Percentiles rank a stretch among this genome's conserved stretches.
These are phyloP conservation scores for Azemiops feae DNA, from an alignment of 2,113 vertebrate genomes.

Conservation along the genomic window DNA sequence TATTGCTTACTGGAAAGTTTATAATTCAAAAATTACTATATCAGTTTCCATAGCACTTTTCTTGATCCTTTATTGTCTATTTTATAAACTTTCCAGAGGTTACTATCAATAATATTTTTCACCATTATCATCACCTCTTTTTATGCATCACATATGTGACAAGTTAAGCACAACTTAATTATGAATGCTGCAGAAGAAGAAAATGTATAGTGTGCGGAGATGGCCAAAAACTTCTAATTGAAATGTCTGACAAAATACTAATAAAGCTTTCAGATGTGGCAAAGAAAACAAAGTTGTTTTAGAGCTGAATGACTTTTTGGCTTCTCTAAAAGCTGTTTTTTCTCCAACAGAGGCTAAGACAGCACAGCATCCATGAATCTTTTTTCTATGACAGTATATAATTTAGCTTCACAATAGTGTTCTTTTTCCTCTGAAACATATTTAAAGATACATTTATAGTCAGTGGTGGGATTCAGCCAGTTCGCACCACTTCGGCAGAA, in stretches of 20 bases:
- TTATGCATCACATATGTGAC: constrained; percentile 12
- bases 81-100: neutral
- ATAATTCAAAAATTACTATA: neutral
- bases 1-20: neutral
- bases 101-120: neutral
- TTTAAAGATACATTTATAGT: constrained; percentile 45
- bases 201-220: neutral
- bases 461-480: no score
- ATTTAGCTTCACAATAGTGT: neutral
- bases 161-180: constrained; percentile 34
- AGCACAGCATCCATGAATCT: neutral
- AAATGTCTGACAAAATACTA: constrained; percentile 34
- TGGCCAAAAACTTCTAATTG: constrained; percentile 27
- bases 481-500: no score
- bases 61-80: constrained; percentile 26
- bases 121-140: neutral
- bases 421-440: constrained; percentile 14
- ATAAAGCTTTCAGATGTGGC: constrained; percentile 48
- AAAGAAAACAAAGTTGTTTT: constrained; percentile 46
- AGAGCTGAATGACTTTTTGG: constrained; percentile 20
- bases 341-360: constrained; percentile 3
- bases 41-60: neutral
- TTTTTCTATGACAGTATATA: rapidly evolving
- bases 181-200: constrained; percentile 46
- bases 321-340: constrained; percentile 17